These are phyloP conservation scores for Athalia circularis DNA, from an alignment of 2,888 invertebrate species.

Conservation along the genomic window DNA sequence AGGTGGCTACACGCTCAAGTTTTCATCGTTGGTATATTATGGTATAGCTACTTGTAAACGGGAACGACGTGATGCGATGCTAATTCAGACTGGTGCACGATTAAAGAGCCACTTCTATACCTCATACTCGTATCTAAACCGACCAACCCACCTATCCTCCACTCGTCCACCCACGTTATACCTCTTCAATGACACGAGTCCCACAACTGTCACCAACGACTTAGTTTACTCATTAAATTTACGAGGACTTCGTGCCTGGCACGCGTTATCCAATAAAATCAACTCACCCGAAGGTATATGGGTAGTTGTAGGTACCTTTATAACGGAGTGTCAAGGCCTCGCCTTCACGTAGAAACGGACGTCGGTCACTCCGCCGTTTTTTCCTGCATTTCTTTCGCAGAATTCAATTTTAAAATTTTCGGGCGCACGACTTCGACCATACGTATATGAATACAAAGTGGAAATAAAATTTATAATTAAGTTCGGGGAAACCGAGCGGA, in stretches of 20 bases:
- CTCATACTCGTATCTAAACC: too few species aligned
- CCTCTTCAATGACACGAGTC: constrained; percentile 27
- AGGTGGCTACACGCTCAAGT: too few species aligned
- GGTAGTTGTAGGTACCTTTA: too few species aligned
- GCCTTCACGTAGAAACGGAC: too few species aligned
- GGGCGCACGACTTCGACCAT: too few species aligned
- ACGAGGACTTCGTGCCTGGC: constrained; percentile 35
- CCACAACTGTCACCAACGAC: constrained; percentile 26
- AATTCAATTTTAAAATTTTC: too few species aligned
- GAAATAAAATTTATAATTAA: background rate
- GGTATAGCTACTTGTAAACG: too few species aligned
- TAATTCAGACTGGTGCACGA: constrained; percentile 13
- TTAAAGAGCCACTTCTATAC: constrained; percentile 24
- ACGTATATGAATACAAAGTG: too few species aligned
- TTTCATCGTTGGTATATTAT: too few species aligned
- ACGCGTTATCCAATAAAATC: constrained; percentile 4
- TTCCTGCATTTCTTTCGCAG: too few species aligned
- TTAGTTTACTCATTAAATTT: constrained; percentile 22
- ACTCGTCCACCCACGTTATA: background rate
- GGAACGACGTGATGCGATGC: background rate
- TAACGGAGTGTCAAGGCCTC: too few species aligned
- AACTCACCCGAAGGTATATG: constrained; percentile 1
- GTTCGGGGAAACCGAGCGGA: background rate
- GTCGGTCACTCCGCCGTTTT: too few species aligned
- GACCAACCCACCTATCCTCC: background rate